Evolutionary conservation across 2,888 invertebrate genomes (phyloP).

Genomic region (Eupithecia abbreviata): DNA sequence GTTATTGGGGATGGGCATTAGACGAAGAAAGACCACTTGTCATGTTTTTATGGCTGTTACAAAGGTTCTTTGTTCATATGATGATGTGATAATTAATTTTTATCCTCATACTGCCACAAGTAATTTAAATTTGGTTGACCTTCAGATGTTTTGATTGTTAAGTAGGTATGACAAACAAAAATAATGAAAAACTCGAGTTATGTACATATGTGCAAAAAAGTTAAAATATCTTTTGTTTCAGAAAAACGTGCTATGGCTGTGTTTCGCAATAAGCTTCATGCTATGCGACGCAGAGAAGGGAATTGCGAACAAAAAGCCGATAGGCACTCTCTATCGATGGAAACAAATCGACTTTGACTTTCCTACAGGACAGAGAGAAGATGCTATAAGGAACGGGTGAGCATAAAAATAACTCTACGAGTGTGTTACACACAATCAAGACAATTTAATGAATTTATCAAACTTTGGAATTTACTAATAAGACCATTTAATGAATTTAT

Average conservation of each 20-base stretch:
- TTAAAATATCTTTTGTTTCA: slow-evolving; percentile 24
- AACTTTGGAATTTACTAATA: neutral
- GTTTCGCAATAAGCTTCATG: slow-evolving; percentile 36
- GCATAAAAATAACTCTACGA: slow-evolving; percentile 10
- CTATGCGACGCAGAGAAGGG: slow-evolving; percentile 43
- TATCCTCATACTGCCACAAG: neutral
- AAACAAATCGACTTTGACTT: slow-evolving; percentile 75
- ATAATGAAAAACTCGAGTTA: no score
- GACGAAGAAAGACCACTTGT: neutral
- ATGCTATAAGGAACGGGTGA: slow-evolving; percentile 67
- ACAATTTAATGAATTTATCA: neutral
- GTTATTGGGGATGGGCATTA: no score
- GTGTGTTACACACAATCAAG: no score
- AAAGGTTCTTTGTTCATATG: neutral
- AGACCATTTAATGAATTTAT: neutral
- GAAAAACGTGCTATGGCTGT: slow-evolving; percentile 41
- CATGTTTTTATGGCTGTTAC: neutral
- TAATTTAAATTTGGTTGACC: neutral
- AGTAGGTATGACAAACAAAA: neutral
- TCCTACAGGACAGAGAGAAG: slow-evolving; percentile 54
- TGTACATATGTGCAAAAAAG: no score
- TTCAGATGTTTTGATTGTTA: neutral
- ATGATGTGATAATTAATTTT: neutral
- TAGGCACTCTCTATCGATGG: slow-evolving; percentile 75
- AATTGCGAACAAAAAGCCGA: slow-evolving; percentile 52